A percentile compares a stretch with the other conserved stretches of the same genome.
phyloP scores from a whole-genome alignment of 37 sponge, comb jelly and placozoan genomes.

The Tethya wilhelma region DNA sequence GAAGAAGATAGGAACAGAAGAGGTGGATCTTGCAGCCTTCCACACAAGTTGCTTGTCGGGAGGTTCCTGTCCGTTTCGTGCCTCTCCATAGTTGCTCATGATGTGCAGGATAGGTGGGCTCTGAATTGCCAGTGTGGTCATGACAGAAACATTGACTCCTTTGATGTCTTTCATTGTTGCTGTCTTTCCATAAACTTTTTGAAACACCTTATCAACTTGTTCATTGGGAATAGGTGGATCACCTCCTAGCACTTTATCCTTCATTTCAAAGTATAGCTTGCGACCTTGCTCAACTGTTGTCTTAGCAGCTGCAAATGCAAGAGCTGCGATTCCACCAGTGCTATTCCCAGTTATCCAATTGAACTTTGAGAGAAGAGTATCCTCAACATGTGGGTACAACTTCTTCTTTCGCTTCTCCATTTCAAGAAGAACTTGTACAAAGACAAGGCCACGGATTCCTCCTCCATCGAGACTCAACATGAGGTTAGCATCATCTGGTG shows the following conservation, averaged over 20 bases:
- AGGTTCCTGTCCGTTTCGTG: conserved; percentile 36
- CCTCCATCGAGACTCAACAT: conserved; percentile 65
- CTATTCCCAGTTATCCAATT: conserved; percentile 64
- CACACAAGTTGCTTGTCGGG: no score
- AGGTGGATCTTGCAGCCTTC: conserved; percentile 45
- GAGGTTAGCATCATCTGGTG: no score
- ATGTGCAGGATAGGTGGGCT: conserved; percentile 58
- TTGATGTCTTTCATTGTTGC: conserved; percentile 26
- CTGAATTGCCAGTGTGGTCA: conserved; percentile 52
- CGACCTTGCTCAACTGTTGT: conserved; percentile 13
- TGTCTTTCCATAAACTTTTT: conserved; percentile 39
- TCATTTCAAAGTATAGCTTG: conserved; percentile 35
- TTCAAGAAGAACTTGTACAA: conserved; percentile 21
- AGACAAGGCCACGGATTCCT: conserved; percentile 61
- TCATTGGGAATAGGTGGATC: conserved; percentile 2
- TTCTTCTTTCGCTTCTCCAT: conserved; percentile 10
- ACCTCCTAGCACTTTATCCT: conserved; percentile 14
- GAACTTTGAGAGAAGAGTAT: conserved; percentile 21
- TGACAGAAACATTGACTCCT: conserved; percentile 30
- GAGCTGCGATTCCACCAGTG: conserved; percentile 52
- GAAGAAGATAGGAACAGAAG: conserved; percentile 59
- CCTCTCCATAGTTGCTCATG: conserved; percentile 61
- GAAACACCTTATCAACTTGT: conserved; percentile 2
- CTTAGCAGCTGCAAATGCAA: conserved; percentile 6
- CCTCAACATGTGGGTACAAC: conserved; percentile 1